Evolutionary conservation across 2,888 invertebrate genomes (phyloP), one percentile per base, ranked within the genome.

Genomic region (Aporophyla nigra): DNA sequence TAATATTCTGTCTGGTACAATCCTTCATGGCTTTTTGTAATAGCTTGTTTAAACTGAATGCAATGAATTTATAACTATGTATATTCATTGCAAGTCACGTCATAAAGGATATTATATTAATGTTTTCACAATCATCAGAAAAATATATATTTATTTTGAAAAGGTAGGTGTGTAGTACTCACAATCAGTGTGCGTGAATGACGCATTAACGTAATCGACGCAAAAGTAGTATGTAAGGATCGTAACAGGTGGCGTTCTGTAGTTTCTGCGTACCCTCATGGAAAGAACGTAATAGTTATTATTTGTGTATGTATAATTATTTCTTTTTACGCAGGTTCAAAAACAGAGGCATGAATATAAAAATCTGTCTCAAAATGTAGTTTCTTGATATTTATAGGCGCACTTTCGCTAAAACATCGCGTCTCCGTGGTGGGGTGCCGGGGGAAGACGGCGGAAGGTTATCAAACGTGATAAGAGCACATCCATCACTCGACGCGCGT

Each of bases 391-490:
- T 87, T 85, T 81, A 78, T 84, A 89, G 80, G 78, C 76, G 79
- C 83, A 90, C 89, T 93, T 93, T 93, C 88, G 90, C 93, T 91
- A 87, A 90, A 91, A 90, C 86, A 87, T 82, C 87, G 87, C 87
- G 80, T 80, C 89, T 82, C 72, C 67, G 76, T 82, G 74, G 89
- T 86, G 86, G 89, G 78, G 90, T 83, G 84, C 88, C 88, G 87
- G 90, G 90, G 90, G 90, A 88, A 88, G 90, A 89, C 90, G 90
- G 86, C 91, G 91, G 92, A 95, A 94, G 96, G 96, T 96, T 96
- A 96, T 96, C 96, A 94, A 87, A 89, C 76, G 86, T 92, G 96
- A 96, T 96, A 96, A 96, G 92, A 93, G 91, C 93, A 88, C 94
- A 96, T 96, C 96, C 94, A 96, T 96, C 96, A 96, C 90, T 88